Evolutionary conservation across 2,888 invertebrate genomes (phyloP), one percentile per base, ranked within the genome.

Genomic region (Fragum whitleyi): DNA sequence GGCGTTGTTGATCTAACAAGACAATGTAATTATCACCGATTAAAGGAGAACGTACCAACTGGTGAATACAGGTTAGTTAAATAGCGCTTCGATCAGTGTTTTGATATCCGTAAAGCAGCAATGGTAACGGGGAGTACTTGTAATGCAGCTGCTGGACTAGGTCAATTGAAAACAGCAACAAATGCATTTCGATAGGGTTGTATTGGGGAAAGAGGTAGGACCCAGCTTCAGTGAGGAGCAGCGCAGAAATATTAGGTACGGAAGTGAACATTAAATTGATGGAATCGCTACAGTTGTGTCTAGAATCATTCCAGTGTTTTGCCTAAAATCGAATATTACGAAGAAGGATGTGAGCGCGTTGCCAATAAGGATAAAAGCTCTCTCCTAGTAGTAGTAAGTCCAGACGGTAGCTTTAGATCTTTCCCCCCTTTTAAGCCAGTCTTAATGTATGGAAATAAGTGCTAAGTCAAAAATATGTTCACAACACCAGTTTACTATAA

Each of bases 91-190:
- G 53, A 53, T 5, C 53, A 7, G 7, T 53, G 53, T 7, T 21
- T 11, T 53, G n/a, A 7, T 6, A 19, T 53, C 6, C 9, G 53
- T 11, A 53, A 53, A 6, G 21, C 53, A n/a, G 53, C 53, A 3
- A 32, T 71, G 14, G 77, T 77, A 28, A 70, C 77, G 1, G 77
- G 71, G n/a, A 70, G 77, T 68, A 77, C 77, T 16, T 77, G 77
- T 42, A 42, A 77, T 28, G 57, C 55, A 28, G 77, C 77, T 19
- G 9, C 67, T 23, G 72, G 72, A 7, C n/a, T 77, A 26, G 77
- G 73, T 19, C 26, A 29, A 16, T 23, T 77, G 5, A n/a, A 65
- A 68, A 39, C 59, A 73, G 16, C 78, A 74, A 32, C 47, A 78
- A 29, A 39, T 21, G 16, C 78, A 78, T 69, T 78, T 47, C 53